Base-by-base conservation (phyloP, 2,113 vertebrate species). In the Rhineura floridana region DNA sequence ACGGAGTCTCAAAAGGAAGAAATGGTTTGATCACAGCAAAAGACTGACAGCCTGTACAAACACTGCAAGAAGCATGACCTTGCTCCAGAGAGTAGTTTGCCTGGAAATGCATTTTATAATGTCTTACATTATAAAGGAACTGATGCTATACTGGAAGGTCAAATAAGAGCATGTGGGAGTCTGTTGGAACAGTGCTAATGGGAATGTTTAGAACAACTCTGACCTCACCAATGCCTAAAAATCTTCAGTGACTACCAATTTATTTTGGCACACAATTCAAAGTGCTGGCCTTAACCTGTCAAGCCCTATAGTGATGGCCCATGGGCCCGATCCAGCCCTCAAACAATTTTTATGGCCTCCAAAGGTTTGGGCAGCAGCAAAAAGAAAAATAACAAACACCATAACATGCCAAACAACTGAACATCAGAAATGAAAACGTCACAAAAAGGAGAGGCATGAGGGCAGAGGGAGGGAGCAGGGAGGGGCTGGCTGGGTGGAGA, bases 71-170 rank as follows among this genome's bases (percentile, higher is more conserved):
- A 90, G 79, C 55, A 0, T 23, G 76, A 23, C 8, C 86, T 21
- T 87, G 63, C 70, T n/a, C 67, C 4, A 6, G 52, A 72, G 81
- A 62, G 39, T 62, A 21, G 63, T 78, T 85, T 85, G 10, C 62
- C 11, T 55, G 48, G 69, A 83, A 91, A 91, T 85, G 33, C 87
- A 69, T 75, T 67, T 77, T 7, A 69, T 1, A 39, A 81, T 2
- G 19, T 33, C 3, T 50, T 86, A 65, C 21, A 63, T 48, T 77
- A 44, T 10, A 48, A 62, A 76, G 23, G 30, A 63, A 25, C 25
- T 12, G 15, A 17, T 36, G 55, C 59, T 48, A 67, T 25, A 59
- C 69, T 75, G 52, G 39, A 75, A 73, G 59, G 6, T 39, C 67
- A 55, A 55, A 52, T 42, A 73, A 75, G 15, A 19, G 11, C 12